Evolutionary conservation across 2,888 invertebrate species (phyloP).

Genomic region (Hydraecia micacea): DNA sequence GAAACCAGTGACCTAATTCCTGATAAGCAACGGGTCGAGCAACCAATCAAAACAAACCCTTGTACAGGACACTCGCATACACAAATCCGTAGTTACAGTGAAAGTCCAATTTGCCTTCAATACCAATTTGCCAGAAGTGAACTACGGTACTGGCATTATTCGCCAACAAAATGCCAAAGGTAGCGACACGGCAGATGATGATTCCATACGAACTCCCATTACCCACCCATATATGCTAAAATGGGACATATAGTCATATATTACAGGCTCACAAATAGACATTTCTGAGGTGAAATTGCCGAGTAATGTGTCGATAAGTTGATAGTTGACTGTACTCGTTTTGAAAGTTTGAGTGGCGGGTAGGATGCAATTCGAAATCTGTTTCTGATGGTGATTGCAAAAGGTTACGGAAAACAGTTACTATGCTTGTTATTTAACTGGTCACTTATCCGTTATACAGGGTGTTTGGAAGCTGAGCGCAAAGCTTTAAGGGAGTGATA

Average conservation of each 20-base stretch:
- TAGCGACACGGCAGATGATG: conserved; percentile 65
- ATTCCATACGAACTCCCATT: conserved; percentile 68
- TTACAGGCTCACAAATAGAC: conserved; percentile 49
- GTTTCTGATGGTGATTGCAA: conserved; percentile 39
- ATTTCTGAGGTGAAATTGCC: conserved; percentile 49
- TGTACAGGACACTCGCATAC: conserved; percentile 26
- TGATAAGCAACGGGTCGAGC: background rate
- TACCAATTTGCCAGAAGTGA: conserved; percentile 74
- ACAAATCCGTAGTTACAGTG: conserved; percentile 58
- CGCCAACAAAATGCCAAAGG: conserved; percentile 71
- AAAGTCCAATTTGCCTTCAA: conserved; percentile 73
- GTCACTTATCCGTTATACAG: conserved; percentile 25
- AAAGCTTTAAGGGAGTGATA: too few species aligned
- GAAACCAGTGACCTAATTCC: conserved; percentile 14
- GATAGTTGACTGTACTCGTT: conserved; percentile 49
- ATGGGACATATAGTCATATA: conserved; percentile 62
- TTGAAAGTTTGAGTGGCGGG: conserved; percentile 47
- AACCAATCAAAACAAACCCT: conserved; percentile 7
- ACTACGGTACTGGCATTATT: conserved; percentile 55
- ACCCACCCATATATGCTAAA: conserved; percentile 66
- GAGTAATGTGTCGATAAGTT: conserved; percentile 57
- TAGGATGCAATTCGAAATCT: conserved; percentile 29
- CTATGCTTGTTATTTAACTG: conserved; percentile 19
- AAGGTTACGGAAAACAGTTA: conserved; percentile 40
- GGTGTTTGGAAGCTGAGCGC: too few species aligned